Evolutionary conservation across 2,888 invertebrate genomes (phyloP).

Genomic region (Ichneumon xanthorius): DNA sequence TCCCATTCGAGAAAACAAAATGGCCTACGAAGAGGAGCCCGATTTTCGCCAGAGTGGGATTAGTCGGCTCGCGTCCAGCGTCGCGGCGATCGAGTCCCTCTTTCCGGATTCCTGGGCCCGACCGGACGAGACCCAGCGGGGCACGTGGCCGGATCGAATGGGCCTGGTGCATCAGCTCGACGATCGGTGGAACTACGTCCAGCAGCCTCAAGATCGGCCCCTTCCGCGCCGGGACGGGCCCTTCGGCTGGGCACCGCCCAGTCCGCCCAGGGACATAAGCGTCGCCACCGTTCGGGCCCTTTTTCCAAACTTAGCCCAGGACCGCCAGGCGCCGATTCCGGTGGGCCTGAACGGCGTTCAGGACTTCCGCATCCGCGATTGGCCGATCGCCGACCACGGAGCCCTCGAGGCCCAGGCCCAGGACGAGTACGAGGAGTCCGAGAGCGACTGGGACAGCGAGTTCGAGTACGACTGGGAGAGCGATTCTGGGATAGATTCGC

Average conservation of each 20-base stretch:
- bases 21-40: background rate
- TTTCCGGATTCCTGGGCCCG: constrained; percentile 9
- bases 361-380: background rate
- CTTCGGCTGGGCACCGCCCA: background rate
- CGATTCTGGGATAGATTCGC: constrained; percentile 5
- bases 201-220: background rate
- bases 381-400: background rate
- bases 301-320: background rate
- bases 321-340: background rate
- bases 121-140: background rate
- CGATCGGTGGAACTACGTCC: background rate
- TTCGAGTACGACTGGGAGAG: constrained; percentile 13
- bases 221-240: background rate
- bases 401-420: background rate
- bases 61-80: background rate
- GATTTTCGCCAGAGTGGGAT: background rate
- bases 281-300: background rate
- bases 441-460: constrained; percentile 10
- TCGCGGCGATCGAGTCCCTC: background rate
- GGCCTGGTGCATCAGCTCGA: background rate
- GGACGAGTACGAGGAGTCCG: background rate
- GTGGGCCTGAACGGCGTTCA: background rate
- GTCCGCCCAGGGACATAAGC: background rate
- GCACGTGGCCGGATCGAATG: background rate
- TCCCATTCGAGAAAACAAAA: background rate